Conservation (phyloP, 2,797 vertebrate species). For the Halcyon badia region DNA sequence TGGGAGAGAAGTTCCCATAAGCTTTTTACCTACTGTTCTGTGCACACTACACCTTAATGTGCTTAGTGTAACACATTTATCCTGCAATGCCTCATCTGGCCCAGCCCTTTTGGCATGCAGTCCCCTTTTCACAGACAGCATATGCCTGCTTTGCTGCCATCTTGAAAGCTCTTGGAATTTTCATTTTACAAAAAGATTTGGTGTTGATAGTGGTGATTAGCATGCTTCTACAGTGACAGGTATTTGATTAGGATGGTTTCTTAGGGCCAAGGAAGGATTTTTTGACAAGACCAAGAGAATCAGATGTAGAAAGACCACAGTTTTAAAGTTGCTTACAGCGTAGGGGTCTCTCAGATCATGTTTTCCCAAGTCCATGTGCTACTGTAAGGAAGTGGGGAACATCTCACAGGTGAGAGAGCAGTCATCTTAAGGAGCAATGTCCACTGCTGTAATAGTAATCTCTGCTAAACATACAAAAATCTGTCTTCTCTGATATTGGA, state of each 20-base stretch:
- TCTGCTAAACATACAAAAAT: not conserved
- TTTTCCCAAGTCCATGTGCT: not conserved
- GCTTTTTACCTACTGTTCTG: not conserved
- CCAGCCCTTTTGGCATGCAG: not conserved
- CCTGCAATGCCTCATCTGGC: not conserved
- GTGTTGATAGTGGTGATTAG: not conserved
- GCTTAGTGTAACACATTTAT: not conserved
- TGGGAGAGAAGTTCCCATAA: not conserved
- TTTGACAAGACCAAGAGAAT: not conserved
- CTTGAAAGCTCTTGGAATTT: not conserved
- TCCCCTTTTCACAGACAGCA: not conserved
- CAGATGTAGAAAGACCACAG: not conserved
- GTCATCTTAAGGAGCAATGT: not conserved
- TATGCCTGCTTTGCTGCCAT: not conserved
- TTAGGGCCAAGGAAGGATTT: not conserved
- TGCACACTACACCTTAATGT: not conserved
- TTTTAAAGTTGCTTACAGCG: not conserved
- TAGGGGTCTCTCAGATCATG: not conserved
- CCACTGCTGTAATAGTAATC: not conserved
- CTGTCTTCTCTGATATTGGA: not conserved
- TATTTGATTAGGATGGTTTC: not conserved
- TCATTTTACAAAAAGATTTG: not conserved
- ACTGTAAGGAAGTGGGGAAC: not conserved
- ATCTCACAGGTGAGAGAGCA: not conserved
- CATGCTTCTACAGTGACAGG: fast-evolving